Percentiles rank a stretch among this genome's conserved stretches.
These are phyloP conservation scores for Petrolisthes manimaculis DNA, from an alignment of 2,888 invertebrate genomes.

Conservation along the genomic window DNA sequence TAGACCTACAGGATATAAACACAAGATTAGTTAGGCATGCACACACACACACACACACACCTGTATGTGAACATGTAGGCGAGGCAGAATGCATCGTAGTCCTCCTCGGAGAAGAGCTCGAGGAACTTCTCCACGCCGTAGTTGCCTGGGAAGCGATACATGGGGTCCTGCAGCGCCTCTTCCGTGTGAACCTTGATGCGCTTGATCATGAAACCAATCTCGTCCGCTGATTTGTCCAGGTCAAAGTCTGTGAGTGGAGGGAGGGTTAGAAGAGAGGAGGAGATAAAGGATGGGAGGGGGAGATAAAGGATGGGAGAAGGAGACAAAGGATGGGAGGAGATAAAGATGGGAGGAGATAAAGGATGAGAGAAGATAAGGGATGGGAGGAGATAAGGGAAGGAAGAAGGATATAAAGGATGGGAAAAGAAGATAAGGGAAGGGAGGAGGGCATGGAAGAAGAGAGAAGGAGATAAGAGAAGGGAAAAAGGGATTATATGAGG, in stretches of 20 bases:
- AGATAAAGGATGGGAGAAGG: neutral
- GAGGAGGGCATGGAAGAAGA: neutral
- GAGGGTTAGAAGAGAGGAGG: neutral
- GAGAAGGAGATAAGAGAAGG: too few relatives aligned
- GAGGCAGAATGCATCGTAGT: conserved; percentile 97
- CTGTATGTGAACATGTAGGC: conserved; percentile 77
- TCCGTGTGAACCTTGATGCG: conserved; percentile 92
- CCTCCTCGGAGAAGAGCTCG: conserved; percentile 96
- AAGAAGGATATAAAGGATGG: conserved; percentile 68
- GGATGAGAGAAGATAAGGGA: too few relatives aligned
- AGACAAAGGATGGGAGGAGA: neutral
- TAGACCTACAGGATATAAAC: too few relatives aligned
- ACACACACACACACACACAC: conserved; percentile 14
- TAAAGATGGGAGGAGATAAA: too few relatives aligned
- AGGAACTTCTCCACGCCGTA: conserved; percentile 98
- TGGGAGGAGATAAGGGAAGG: neutral
- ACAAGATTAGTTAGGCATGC: too few relatives aligned
- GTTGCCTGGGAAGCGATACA: conserved; percentile 91
- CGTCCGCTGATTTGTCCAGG: conserved; percentile 90
- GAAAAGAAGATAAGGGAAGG: conserved; percentile 53
- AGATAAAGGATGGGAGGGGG: neutral
- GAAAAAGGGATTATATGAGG: neutral
- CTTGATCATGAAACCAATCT: conserved; percentile 96
- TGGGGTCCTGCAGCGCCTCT: conserved; percentile 85
- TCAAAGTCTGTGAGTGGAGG: conserved; percentile 82